Evolutionary conservation across 1,140 invertebrate species (phyloP).

Genomic region (Eulimnadia texana): DNA sequence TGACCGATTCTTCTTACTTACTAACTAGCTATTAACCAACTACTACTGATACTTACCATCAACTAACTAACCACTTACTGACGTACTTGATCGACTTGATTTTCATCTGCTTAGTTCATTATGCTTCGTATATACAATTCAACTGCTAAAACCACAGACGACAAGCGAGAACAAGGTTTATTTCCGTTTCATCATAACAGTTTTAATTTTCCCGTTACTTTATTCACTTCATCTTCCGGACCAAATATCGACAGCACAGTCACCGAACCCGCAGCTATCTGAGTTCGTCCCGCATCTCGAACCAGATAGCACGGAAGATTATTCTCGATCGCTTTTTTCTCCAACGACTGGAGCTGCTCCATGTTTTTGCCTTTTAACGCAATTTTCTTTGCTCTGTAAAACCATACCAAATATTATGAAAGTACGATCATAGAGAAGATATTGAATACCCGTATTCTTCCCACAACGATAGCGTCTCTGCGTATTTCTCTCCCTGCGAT

Average conservation of each 20-base stretch:
- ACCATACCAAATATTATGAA: slow-evolving; percentile 18
- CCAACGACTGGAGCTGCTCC: slow-evolving; percentile 36
- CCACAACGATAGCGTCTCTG: slow-evolving; percentile 35
- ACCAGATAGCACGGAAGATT: slow-evolving; percentile 40
- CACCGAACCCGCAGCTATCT: slow-evolving; percentile 35
- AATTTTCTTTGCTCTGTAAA: slow-evolving; percentile 42
- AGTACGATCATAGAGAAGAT: not conserved
- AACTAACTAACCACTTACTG: too few species aligned
- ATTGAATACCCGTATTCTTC: slow-evolving; percentile 29
- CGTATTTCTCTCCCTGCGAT: slow-evolving; percentile 31
- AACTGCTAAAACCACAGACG: too few species aligned
- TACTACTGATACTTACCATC: too few species aligned
- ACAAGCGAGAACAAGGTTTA: too few species aligned
- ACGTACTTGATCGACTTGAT: too few species aligned
- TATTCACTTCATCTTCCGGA: slow-evolving; percentile 30
- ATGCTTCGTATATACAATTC: too few species aligned
- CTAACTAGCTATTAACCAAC: too few species aligned
- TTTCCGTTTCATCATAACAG: too few species aligned
- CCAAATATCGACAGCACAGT: slow-evolving; percentile 38
- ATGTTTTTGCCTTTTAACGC: slow-evolving; percentile 41
- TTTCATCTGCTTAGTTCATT: too few species aligned
- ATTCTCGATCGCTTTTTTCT: slow-evolving; percentile 32
- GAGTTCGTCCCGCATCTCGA: slow-evolving; percentile 44
- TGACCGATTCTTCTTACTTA: too few species aligned
- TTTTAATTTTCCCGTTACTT: slow-evolving; percentile 32